phyloP scores from a whole-genome alignment of 2,797 vertebrate species.

The Acanthurus leucopareius region DNA sequence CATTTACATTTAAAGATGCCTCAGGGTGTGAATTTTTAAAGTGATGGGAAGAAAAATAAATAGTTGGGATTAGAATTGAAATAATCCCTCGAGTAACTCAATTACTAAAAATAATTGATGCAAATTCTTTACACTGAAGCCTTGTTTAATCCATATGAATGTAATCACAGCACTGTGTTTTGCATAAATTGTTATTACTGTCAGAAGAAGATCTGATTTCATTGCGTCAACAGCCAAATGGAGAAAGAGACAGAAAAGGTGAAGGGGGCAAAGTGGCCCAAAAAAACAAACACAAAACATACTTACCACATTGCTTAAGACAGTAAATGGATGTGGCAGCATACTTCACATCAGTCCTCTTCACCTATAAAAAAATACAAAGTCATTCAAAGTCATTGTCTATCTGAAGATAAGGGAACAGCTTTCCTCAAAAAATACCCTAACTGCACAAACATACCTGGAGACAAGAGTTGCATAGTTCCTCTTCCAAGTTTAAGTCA shows the following conservation, averaged over 20 bases:
- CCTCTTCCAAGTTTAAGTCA: slow-evolving; percentile 47
- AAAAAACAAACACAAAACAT: background rate
- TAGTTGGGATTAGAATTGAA: no score
- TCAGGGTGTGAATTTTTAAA: background rate
- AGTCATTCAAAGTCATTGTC: slow-evolving; percentile 1
- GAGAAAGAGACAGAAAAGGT: no score
- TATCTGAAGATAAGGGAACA: background rate
- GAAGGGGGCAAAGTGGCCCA: no score
- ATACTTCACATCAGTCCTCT: slow-evolving; percentile 74
- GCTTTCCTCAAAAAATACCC: background rate
- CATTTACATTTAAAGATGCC: slow-evolving; percentile 7
- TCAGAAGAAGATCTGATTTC: no score
- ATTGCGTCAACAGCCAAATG: no score
- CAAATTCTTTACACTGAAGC: no score
- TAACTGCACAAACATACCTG: slow-evolving; percentile 65
- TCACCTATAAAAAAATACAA: slow-evolving; percentile 71
- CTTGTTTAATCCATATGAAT: no score
- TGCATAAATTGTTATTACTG: no score
- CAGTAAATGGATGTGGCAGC: slow-evolving; percentile 71
- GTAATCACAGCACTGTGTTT: no score
- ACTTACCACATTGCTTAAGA: slow-evolving; percentile 76
- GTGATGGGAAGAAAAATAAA: background rate
- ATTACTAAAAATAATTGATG: no score
- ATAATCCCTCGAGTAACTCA: no score
- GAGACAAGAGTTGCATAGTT: slow-evolving; percentile 71